Base-by-base conservation (phyloP, 2,888 invertebrate genomes). In the Sphaeridia pumilis region DNA sequence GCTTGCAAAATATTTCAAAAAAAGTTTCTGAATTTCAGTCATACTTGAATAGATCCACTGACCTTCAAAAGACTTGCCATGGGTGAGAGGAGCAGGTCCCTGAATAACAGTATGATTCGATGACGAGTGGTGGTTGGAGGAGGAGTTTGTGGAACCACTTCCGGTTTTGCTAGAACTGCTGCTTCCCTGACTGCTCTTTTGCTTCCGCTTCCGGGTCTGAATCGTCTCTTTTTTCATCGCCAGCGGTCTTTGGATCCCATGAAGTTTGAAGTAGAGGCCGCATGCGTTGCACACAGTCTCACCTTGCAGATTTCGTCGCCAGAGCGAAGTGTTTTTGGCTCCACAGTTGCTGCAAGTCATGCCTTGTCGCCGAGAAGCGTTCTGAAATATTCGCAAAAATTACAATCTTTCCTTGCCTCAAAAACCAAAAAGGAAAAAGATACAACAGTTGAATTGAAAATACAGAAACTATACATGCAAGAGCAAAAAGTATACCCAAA, bases 191-290 rank as follows among this genome's bases (percentile, higher is more conserved):
- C 49, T 54, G 50, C 69, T 87, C 73, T 87, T 87, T 46, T 87
- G 87, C 69, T 97, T 94, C 57, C 95, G 79, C 72, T 97, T 97
- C 60, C 95, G 78, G 48, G 93, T 94, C 74, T 97, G 95, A 69
- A 97, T 97, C 44, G 92, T 93, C 63, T 97, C 97, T 74, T 97
- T 97, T 74, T 94, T 95, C 95, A 97, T 97, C 66, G 92, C 88
- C 65, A 89, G 75, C 50, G 97, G 97, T 63, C 97, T 83, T 85
- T 85, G 57, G 85, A 84, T 48, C 14, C 53, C 53, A 34, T 56
- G 56, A 61, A 89, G 75, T 73, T 89, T 89, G 75, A 76, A 88
- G 69, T 87, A 87, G 31, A 89, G 78, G 17, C 88, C 88, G 66
- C 80, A 80, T 17, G 80, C 80, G 67, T 80, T 80, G 68, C 79